Base-by-base conservation (phyloP, 2,113 vertebrate genomes). In the Lepus timidus region DNA sequence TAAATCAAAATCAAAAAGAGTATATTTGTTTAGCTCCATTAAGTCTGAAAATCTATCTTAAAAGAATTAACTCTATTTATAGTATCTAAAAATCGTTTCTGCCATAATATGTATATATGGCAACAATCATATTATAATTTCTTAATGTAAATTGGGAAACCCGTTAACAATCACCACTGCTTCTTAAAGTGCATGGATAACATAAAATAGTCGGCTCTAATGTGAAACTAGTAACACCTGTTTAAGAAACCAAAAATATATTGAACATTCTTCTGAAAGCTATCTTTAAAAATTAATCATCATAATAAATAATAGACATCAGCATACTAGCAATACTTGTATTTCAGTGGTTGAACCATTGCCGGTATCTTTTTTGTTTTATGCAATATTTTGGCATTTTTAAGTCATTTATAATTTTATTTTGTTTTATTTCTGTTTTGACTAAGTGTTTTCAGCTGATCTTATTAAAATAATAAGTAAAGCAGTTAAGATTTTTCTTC, bases 1-100 rank as follows among this genome's bases (percentile, higher is more conserved):
- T 76, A 85, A 71, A 55, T 22, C 6, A 19, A 6, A 55, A 0
- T 10, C 2, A 22, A 19, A 11, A 51, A 8, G 1, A 5, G 1
- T 36, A 39, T 8, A 22, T 33, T 64, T 65, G 88, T 65, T 29
- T 29, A 74, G 10, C 75, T 1, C 5, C 31, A 31, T 7, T 68
- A 16, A 89, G n/a, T 78, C 14, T 51, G 39, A n/a, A 51, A 61
- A 44, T 64, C 61, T 9, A 85, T 73, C 4, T 83, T 93, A 8
- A 55, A 86, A 49, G 11, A 91, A 80, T 76, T 2, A 82, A 33
- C 22, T 33, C 22, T 33, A 27, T 55, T 44, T 33, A 62, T 4
- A 67, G 16, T 73, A 73, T 52, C 20, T 65, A 61, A 73, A 89
- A 61, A 74, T 73, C n/a, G n/a, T n/a, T 7, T 76, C 33, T 84